Evolutionary conservation across 2,113 vertebrate species (phyloP).

Genomic region (Cranoglanis bouderius): DNA sequence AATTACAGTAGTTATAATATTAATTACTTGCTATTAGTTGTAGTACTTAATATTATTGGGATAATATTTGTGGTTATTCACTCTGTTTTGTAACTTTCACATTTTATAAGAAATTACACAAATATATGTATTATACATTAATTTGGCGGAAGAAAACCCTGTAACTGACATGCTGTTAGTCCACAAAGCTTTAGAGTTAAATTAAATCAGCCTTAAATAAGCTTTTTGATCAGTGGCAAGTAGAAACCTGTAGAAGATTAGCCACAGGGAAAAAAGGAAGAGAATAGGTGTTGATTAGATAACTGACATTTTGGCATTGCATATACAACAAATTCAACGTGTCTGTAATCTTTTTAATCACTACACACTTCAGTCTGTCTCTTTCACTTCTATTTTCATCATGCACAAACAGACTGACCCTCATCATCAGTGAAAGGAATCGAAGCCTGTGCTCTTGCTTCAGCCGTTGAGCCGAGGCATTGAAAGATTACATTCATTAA

Average conservation of each 20-base stretch:
- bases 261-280: neutral
- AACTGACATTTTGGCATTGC: slow-evolving; percentile 40
- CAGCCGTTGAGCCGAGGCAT: neutral
- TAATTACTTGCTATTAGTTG: no score
- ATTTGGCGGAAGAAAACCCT: no score
- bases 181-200: neutral
- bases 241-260: slow-evolving; percentile 44
- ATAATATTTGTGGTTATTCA: neutral
- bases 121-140: neutral
- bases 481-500: slow-evolving; percentile 25
- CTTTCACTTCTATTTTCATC: neutral
- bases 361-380: neutral
- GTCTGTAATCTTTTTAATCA: slow-evolving; percentile 5
- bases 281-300: slow-evolving; percentile 56
- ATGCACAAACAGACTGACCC: neutral
- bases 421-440: neutral
- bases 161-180: neutral
- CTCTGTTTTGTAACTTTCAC: no score
- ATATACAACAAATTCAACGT: slow-evolving; percentile 4
- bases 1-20: no score
- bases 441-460: neutral
- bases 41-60: no score
- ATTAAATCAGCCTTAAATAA: neutral
- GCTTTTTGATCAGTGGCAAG: slow-evolving; percentile 19
- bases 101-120: neutral